Percentiles rank a stretch among this genome's conserved stretches.
Conservation (phyloP, 2,888 invertebrate species). For the Caenorhabditis sp. region DNA sequence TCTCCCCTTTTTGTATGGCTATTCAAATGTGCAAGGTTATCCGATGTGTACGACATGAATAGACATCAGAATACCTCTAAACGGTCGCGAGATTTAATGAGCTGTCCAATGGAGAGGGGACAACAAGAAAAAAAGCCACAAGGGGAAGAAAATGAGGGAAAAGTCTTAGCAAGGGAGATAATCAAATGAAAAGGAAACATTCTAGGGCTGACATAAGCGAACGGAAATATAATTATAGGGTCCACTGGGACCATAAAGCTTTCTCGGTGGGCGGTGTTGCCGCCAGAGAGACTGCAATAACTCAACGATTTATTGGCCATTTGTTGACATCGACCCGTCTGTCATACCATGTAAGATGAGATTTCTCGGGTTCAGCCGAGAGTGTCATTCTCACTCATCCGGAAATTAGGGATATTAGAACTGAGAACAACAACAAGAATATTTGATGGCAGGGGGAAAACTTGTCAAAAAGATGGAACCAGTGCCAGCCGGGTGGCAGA, state of each 20-base stretch:
- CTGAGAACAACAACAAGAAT: slow-evolving; percentile 34
- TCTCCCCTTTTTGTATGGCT: slow-evolving; percentile 45
- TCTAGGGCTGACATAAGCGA: slow-evolving; percentile 35
- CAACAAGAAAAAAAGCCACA: slow-evolving; percentile 27
- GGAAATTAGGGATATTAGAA: slow-evolving; percentile 41
- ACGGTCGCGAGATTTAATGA: slow-evolving; percentile 59
- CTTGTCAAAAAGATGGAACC: slow-evolving; percentile 73
- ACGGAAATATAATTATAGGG: slow-evolving; percentile 60
- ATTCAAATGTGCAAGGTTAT: slow-evolving; percentile 58
- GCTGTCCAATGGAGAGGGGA: slow-evolving; percentile 39
- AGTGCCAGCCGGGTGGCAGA: slow-evolving; percentile 80
- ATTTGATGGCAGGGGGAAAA: slow-evolving; percentile 17
- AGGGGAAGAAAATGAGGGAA: slow-evolving; percentile 16
- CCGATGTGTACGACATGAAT: not conserved
- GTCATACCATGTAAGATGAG: slow-evolving; percentile 65
- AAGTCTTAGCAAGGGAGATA: slow-evolving; percentile 24
- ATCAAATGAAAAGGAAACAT: slow-evolving; percentile 55
- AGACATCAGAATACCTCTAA: slow-evolving; percentile 43
- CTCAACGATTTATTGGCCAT: slow-evolving; percentile 59
- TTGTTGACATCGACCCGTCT: slow-evolving; percentile 62
- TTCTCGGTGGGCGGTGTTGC: slow-evolving; percentile 31
- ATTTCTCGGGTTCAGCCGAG: slow-evolving; percentile 28
- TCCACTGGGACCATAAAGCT: slow-evolving; percentile 60
- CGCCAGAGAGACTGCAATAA: slow-evolving; percentile 56
- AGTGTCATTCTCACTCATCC: slow-evolving; percentile 60